These are phyloP conservation scores for Xestoiulus laeticollis DNA, from an alignment of 2,888 invertebrate genomes.

Conservation along the genomic window DNA sequence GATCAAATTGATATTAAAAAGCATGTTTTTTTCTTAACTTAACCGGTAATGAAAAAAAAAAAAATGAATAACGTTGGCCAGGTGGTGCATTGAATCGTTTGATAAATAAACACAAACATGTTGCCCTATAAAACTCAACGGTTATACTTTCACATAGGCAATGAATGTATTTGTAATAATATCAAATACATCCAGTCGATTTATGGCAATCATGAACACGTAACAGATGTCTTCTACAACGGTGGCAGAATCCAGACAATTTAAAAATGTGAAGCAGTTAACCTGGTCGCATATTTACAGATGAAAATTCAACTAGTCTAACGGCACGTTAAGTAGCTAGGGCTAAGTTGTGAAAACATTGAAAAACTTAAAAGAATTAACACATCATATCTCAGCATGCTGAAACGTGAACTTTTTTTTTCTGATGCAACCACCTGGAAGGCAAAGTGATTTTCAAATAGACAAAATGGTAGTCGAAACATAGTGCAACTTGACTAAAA, in stretches of 20 bases:
- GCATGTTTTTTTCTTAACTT: too few species aligned
- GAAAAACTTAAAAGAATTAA: neutral
- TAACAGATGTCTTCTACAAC: too few species aligned
- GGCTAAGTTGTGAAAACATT: neutral
- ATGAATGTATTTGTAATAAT: neutral
- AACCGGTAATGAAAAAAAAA: neutral
- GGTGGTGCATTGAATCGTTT: constrained; percentile 2
- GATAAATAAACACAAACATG: neutral
- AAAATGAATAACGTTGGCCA: neutral
- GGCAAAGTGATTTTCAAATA: constrained; percentile 10
- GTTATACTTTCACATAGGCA: neutral
- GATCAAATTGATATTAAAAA: too few species aligned
- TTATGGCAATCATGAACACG: neutral
- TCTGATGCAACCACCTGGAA: constrained; percentile 37
- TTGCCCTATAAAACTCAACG: neutral
- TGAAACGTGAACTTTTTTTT: neutral
- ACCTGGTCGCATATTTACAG: neutral
- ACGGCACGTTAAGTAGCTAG: neutral
- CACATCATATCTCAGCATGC: neutral
- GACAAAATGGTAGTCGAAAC: neutral
- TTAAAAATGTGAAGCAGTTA: neutral
- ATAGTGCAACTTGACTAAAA: neutral
- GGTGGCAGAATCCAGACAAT: neutral
- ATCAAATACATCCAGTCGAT: neutral
- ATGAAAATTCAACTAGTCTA: neutral